Evolutionary conservation across 2,797 vertebrate species (phyloP), one percentile per base, ranked within the genome.

Genomic region (Decapterus maruadsi): DNA sequence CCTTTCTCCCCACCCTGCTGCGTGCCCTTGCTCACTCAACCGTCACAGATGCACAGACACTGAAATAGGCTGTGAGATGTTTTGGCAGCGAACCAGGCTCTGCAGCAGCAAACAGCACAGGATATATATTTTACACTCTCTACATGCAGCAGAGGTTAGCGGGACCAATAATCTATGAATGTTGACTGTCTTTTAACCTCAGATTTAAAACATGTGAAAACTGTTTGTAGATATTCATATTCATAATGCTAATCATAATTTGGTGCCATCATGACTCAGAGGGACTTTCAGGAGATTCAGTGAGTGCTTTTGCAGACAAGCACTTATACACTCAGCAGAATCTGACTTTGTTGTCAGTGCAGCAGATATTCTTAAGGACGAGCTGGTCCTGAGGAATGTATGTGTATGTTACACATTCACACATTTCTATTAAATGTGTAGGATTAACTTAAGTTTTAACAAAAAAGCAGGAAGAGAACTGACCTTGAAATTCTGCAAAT

Each of bases 11-110:
- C 46, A 6, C 45, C 72, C 64, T 20, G 19, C 82, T 67, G 63
- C 7, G 59, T 68, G 76, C 66, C 71, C 82, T 84, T 72, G 77
- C 42, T 82, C 81, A 75, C 64, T 88, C 85, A 80, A 80, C 81
- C 76, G 66, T 83, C 81, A 80, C 72, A 82, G 68, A 86, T 57
- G 63, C 71, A 62, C 66, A 2, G 72, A 70, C 68, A 77, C 26
- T 43, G 55, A 75, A 79, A 78, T 72, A 73, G 56, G 67, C 56
- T 38, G 53, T 50, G 77, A 82, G 66, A 72, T 69, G 65, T 42
- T 67, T 53, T 87, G 85, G 85, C 77, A 51, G 58, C 0, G 22
- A 55, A 50, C 70, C 85, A 89, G 75, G 16, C 51, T 68, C 64
- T 14, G n/a, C 16, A 4, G 53, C 58, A 45, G 4, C 12, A 1